A percentile compares a stretch with the other conserved stretches of the same genome.
These are phyloP conservation scores for Peucedramus taeniatus DNA, from an alignment of 2,113 vertebrate genomes.

Conservation along the genomic window DNA sequence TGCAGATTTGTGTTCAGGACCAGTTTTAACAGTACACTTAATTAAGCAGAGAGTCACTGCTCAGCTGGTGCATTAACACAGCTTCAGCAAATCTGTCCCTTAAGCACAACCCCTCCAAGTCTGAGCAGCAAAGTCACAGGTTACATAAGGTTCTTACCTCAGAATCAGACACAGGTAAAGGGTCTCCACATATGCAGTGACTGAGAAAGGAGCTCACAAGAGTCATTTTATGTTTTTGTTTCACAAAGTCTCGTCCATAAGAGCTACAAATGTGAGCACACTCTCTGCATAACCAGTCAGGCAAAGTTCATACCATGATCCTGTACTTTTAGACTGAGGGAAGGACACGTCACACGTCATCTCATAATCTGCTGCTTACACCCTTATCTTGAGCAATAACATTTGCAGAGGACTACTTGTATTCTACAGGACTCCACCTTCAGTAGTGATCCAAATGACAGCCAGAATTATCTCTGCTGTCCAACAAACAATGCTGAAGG, in stretches of 20 bases:
- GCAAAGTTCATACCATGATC: slow-evolving; percentile 43
- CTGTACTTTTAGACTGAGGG: slow-evolving; percentile 59
- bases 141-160: slow-evolving; percentile 72
- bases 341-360: slow-evolving; percentile 46
- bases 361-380: slow-evolving; percentile 43
- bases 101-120: neutral
- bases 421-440: slow-evolving; percentile 25
- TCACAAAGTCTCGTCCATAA: neutral
- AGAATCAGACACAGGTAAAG: slow-evolving; percentile 54
- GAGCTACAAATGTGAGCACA: neutral
- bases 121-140: neutral
- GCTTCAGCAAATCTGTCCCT: neutral
- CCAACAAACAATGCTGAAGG: neutral
- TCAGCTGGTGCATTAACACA: neutral
- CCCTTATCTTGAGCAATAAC: slow-evolving; percentile 65
- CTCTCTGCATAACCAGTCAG: neutral
- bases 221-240: slow-evolving; percentile 33
- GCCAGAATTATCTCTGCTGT: neutral
- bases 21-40: neutral
- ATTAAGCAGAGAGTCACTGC: neutral
- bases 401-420: slow-evolving; percentile 12
- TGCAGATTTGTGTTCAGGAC: neutral
- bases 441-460: neutral
- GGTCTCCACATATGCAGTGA: slow-evolving; percentile 78
- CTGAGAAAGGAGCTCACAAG: slow-evolving; percentile 76